phyloP scores from a whole-genome alignment of 2,113 vertebrate species.

The Phyllopteryx taeniolatus region DNA sequence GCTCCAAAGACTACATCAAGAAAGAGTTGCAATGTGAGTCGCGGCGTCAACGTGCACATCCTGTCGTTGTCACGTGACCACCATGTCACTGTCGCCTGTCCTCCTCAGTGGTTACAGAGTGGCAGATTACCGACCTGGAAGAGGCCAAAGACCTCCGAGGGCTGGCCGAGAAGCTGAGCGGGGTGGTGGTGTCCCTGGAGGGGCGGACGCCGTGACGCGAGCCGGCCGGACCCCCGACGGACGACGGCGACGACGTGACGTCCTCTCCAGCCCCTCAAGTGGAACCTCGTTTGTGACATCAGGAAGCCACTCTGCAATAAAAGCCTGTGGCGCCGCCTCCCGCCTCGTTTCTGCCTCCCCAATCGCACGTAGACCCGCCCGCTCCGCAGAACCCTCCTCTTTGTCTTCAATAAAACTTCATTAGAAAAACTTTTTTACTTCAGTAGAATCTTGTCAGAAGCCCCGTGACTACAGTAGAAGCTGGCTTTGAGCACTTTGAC shows the following conservation, averaged over 20 bases:
- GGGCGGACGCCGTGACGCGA: slow-evolving; percentile 90
- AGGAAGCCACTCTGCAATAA: slow-evolving; percentile 91
- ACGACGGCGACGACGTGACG: slow-evolving; percentile 56
- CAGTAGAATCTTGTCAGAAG: no score
- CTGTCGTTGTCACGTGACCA: background rate
- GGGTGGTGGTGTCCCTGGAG: slow-evolving; percentile 82
- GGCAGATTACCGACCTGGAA: slow-evolving; percentile 82
- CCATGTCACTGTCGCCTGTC: background rate
- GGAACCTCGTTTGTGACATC: slow-evolving; percentile 87
- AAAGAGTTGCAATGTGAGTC: slow-evolving; percentile 95
- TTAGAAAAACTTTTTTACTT: no score
- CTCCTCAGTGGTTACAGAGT: slow-evolving; percentile 69
- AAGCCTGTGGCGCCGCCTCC: slow-evolving; percentile 87
- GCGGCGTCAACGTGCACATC: no score
- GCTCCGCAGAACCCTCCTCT: no score
- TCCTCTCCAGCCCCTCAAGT: slow-evolving; percentile 84
- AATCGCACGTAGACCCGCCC: no score
- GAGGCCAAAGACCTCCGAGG: slow-evolving; percentile 82
- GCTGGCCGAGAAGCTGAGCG: slow-evolving; percentile 84
- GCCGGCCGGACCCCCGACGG: slow-evolving; percentile 68
- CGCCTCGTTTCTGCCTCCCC: slow-evolving; percentile 19
- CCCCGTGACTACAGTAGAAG: no score
- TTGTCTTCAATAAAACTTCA: no score
- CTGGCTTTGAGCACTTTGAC: no score
- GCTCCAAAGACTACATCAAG: slow-evolving; percentile 99